Conservation (phyloP, 2,797 vertebrate species). For the Australoheros facetus region DNA sequence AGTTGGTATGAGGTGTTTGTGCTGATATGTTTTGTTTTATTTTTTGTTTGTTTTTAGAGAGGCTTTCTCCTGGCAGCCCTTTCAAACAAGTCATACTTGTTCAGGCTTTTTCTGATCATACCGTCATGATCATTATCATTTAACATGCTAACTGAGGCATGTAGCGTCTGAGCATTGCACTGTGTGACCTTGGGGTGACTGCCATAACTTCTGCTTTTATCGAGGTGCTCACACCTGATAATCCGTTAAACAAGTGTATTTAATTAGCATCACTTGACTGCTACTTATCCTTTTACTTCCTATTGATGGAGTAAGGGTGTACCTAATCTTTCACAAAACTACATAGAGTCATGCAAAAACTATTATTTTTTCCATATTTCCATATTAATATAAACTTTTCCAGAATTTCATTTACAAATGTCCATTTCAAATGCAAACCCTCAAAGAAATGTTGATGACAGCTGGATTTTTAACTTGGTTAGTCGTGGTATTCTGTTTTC, state of each 20-base stretch:
- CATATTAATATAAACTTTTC: background rate
- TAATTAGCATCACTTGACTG: too few relatives aligned
- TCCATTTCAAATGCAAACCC: background rate
- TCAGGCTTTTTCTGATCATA: background rate
- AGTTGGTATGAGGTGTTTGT: background rate
- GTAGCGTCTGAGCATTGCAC: background rate
- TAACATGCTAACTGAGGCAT: background rate
- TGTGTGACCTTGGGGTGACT: background rate
- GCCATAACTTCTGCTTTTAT: too few relatives aligned
- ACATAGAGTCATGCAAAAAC: background rate
- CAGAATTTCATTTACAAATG: background rate
- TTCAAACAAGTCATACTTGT: background rate
- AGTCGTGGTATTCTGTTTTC: background rate
- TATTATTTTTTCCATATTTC: background rate
- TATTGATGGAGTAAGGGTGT: background rate
- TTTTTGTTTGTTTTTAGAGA: background rate
- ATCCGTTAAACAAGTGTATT: background rate
- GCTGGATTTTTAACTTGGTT: constrained; percentile 28
- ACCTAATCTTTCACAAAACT: background rate
- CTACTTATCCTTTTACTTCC: too few relatives aligned
- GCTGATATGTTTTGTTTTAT: accelerated
- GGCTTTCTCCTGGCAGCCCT: background rate
- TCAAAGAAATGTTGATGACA: constrained; percentile 46
- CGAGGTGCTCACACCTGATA: background rate
- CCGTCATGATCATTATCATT: accelerated